phyloP scores from a whole-genome alignment of 2,888 invertebrate genomes.

The Polia nebulosa region DNA sequence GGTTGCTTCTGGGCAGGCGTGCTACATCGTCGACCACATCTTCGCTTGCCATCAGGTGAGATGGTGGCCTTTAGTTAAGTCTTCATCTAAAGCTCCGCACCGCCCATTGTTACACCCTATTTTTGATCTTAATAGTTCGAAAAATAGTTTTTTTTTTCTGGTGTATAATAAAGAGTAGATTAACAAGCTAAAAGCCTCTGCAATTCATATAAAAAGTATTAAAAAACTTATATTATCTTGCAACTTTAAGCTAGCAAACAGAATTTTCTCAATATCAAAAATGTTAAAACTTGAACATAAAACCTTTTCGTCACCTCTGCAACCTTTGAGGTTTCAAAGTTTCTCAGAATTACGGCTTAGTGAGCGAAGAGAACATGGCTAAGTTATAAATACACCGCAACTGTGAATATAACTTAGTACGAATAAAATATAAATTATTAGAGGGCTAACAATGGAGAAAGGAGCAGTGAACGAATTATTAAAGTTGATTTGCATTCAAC shows the following conservation, averaged over 20 bases:
- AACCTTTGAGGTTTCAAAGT: slow-evolving; percentile 25
- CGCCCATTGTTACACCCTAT: too few relatives aligned
- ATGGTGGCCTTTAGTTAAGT: too few relatives aligned
- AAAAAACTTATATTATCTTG: neutral
- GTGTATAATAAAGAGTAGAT: too few relatives aligned
- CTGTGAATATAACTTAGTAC: neutral
- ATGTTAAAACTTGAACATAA: neutral
- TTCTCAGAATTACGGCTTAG: slow-evolving; percentile 16
- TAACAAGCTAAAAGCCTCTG: neutral
- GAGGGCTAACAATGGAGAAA: neutral
- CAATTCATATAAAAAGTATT: neutral
- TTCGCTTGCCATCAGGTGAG: too few relatives aligned
- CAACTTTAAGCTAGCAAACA: neutral
- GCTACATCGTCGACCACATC: too few relatives aligned
- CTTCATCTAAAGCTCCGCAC: too few relatives aligned
- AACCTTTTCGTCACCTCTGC: slow-evolving; percentile 19
- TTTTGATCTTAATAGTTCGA: too few relatives aligned
- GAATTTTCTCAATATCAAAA: slow-evolving; percentile 16
- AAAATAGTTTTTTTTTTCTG: too few relatives aligned
- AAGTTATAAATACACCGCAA: slow-evolving; percentile 34
- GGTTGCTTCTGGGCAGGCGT: too few relatives aligned
- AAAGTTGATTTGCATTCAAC: neutral
- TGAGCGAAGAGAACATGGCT: slow-evolving; percentile 20
- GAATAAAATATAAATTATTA: slow-evolving; percentile 23
- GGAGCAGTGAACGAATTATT: neutral